A percentile compares a stretch with the other conserved stretches of the same genome.
These are phyloP conservation scores for Pholis gunnellus DNA, from an alignment of 2,113 vertebrate genomes.

Conservation along the genomic window DNA sequence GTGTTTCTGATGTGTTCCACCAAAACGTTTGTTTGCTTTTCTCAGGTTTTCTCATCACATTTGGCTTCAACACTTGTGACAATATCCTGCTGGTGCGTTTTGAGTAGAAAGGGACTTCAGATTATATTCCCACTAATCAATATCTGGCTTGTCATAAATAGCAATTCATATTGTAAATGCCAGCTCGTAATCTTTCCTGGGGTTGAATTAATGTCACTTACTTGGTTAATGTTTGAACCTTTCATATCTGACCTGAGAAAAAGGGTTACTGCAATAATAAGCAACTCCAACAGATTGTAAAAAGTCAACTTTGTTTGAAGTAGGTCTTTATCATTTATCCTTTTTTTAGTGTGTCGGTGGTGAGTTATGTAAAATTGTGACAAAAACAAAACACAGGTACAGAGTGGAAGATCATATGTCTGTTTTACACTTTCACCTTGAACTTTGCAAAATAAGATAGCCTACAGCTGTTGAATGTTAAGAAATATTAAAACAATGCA, in stretches of 20 bases:
- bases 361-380: not conserved
- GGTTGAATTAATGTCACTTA: not conserved
- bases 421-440: no score
- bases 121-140: not conserved
- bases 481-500: no score
- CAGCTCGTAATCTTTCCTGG: not conserved
- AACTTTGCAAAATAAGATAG: no score
- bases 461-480: no score
- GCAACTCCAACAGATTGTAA: not conserved
- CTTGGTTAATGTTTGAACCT: slow-evolving; percentile 3
- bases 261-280: not conserved
- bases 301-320: not conserved
- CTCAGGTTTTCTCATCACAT: not conserved
- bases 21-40: not conserved
- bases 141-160: not conserved
- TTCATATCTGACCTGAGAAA: not conserved
- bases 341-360: not conserved
- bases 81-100: not conserved
- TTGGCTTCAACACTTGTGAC: not conserved
- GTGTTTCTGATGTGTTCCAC: not conserved
- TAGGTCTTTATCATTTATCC: not conserved
- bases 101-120: not conserved
- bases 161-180: not conserved
- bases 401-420: not conserved
- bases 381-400: not conserved